Conservation (phyloP, 2,888 invertebrate species). For the Cartodere bifasciata region DNA sequence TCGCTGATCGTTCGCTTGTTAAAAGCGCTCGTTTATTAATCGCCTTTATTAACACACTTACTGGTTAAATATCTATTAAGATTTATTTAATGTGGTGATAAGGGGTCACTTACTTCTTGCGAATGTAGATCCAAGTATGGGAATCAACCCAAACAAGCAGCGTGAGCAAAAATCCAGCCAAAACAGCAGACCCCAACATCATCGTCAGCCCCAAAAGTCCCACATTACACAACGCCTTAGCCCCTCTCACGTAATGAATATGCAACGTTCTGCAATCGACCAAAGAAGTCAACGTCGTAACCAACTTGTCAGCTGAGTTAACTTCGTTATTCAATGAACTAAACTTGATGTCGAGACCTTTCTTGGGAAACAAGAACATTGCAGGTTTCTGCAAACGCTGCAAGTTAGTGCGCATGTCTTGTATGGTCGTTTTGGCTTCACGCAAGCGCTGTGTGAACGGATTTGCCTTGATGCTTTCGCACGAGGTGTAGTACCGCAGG, state of each 20-base stretch:
- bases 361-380: conserved; percentile 37
- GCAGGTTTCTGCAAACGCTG: conserved; percentile 39
- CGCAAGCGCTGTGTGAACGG: conserved; percentile 70
- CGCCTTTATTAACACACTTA: too few relatives aligned
- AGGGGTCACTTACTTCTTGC: conserved; percentile 58
- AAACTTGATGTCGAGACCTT: conserved; percentile 56
- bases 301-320: conserved; percentile 60
- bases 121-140: conserved; percentile 93
- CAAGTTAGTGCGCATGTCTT: conserved; percentile 39
- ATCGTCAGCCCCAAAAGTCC: conserved; percentile 72
- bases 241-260: conserved; percentile 67
- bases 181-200: conserved; percentile 74
- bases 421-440: conserved; percentile 44
- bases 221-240: conserved; percentile 71
- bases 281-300: conserved; percentile 53
- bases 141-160: conserved; percentile 90
- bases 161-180: conserved; percentile 81
- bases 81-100: conserved; percentile 3
- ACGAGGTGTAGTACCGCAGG: conserved; percentile 53
- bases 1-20: too few relatives aligned
- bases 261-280: conserved; percentile 78
- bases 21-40: too few relatives aligned
- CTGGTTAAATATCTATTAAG: too few relatives aligned
- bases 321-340: conserved; percentile 67
- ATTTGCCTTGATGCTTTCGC: conserved; percentile 66